Conservation (phyloP, 2,797 vertebrate species). For the Valencia hispanica region DNA sequence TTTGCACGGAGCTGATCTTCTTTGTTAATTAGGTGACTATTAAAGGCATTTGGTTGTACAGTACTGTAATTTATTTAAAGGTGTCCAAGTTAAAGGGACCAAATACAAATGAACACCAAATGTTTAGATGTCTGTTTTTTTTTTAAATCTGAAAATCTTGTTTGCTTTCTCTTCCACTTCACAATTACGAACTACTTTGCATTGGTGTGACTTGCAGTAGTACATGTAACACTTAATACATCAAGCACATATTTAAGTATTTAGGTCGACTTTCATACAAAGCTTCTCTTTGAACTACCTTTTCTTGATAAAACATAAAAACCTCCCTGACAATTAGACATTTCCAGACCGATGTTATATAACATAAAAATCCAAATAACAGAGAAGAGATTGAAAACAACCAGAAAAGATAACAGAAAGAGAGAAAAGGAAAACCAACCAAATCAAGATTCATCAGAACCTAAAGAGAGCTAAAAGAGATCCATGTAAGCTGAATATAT, state of each 20-base stretch:
- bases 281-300: background rate
- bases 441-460: background rate
- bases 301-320: background rate
- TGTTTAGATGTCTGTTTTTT: too few species aligned
- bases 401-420: background rate
- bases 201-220: background rate
- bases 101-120: background rate
- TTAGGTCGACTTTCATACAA: background rate
- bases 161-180: background rate
- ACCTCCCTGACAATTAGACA: background rate
- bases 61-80: background rate
- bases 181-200: background rate
- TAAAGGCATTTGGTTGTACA: too few species aligned
- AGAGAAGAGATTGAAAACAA: background rate
- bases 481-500: background rate
- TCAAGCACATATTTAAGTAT: background rate
- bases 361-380: background rate
- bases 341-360: background rate
- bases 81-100: background rate
- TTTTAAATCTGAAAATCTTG: background rate
- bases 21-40: too few species aligned
- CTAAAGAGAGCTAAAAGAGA: background rate
- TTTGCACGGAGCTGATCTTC: too few species aligned
- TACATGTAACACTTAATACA: background rate
- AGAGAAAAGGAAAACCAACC: background rate